Base-by-base conservation (phyloP, 2,797 vertebrate genomes). In the Tinamus major region DNA sequence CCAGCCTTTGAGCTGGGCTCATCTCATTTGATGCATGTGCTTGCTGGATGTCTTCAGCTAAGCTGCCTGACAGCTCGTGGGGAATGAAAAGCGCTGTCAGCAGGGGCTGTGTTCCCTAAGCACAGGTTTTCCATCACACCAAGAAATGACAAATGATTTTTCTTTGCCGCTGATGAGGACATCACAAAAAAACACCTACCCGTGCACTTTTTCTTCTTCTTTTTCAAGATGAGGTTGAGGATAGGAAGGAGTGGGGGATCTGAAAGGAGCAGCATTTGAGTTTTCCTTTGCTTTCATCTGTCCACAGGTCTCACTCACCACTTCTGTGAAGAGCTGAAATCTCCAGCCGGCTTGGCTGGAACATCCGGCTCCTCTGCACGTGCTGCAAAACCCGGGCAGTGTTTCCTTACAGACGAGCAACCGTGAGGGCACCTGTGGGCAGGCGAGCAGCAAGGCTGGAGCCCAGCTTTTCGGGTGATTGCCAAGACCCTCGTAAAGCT, bases 111-210 rank as follows among this genome's bases (percentile, higher is more conserved):
- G 90, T 91, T 95, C 77, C 68, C 86, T 92, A 94, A 97, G 87
- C 74, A 88, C 90, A 44, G 58, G 77, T 86, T 96, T 97, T 93
- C 88, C 82, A 81, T 94, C 91, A 89, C 85, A 94, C 65, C 64
- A 79, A 93, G 89, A 80, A 94, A 95, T 92, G 91, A 97, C 87
- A 97, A 97, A 98, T 90, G 96, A 86, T 91, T 90, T 90, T 94
- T 94, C 89, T 93, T 87, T 96, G 86, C 33, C 29, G 63, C 3
- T 93, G 94, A 96, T 88, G 89, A 96, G 77, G 72, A 64, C 80
- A 94, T 93, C 95, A 94, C 39, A 64, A 88, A 97, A 84, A 93
- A 19, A 76, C 59, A 79, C 49, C 87, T 93, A 81, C 88, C 84
- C 85, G 75, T 96, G 72, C 65, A 69, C 15, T 91, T 93, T 29